Evolutionary conservation across 2,888 invertebrate species (phyloP).

Genomic region (Tinea pellionella): DNA sequence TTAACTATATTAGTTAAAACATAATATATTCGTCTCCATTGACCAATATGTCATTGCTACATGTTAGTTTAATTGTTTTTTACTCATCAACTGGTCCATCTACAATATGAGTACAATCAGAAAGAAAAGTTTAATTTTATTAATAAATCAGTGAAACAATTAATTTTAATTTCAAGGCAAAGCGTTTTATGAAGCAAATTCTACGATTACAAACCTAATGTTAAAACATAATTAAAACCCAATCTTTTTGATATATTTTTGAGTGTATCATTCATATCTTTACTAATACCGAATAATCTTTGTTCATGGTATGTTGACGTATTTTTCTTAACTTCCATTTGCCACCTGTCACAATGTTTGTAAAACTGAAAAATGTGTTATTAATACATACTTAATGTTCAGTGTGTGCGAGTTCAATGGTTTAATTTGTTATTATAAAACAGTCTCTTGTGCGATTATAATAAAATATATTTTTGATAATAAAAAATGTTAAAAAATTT

Average conservation of each 20-base stretch:
- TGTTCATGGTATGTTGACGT: conserved; percentile 69
- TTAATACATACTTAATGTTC: not conserved
- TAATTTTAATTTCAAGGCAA: not conserved
- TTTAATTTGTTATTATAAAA: too few relatives aligned
- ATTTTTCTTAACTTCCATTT: conserved; percentile 75
- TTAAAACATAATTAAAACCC: conserved; percentile 63
- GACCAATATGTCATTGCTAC: too few relatives aligned
- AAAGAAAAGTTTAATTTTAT: too few relatives aligned
- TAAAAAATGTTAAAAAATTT: too few relatives aligned
- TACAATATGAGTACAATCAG: too few relatives aligned
- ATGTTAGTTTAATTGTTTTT: too few relatives aligned
- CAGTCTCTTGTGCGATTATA: too few relatives aligned
- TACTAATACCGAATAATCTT: conserved; percentile 61
- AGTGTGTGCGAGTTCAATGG: too few relatives aligned
- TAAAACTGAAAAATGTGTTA: conserved; percentile 74
- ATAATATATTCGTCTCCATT: too few relatives aligned
- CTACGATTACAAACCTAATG: conserved; percentile 53
- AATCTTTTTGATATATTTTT: conserved; percentile 69
- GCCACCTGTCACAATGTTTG: conserved; percentile 80
- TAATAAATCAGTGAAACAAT: not conserved
- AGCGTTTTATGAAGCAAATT: conserved; percentile 1
- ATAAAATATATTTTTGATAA: too few relatives aligned
- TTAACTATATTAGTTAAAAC: too few relatives aligned
- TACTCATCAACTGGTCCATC: too few relatives aligned
- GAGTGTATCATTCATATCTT: conserved; percentile 68